A percentile compares a stretch with the other conserved stretches of the same genome.
Conservation (phyloP, 2,888 invertebrate genomes). For the Caenorhabditis drosophilae region DNA sequence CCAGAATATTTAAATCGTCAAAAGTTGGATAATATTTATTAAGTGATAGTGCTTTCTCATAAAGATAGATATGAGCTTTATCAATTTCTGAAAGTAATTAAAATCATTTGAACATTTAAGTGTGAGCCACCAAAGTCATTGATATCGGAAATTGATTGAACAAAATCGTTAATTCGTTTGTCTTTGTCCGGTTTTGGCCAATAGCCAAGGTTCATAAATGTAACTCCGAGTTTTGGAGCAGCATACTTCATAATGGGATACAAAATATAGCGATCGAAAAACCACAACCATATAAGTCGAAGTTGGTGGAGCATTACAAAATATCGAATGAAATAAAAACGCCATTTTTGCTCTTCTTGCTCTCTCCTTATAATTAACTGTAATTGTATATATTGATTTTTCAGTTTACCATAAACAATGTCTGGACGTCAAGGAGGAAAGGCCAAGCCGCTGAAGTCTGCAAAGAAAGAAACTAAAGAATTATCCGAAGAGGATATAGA, state of each 20-base stretch:
- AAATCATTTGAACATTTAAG: not conserved
- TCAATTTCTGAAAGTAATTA: constrained; percentile 22
- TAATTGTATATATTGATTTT: constrained; percentile 11
- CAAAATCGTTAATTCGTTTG: constrained; percentile 7
- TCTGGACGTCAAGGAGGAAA: constrained; percentile 68
- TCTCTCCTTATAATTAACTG: not conserved
- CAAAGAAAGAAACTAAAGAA: constrained; percentile 62
- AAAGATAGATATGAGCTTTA: constrained; percentile 48
- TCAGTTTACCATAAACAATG: constrained; percentile 45
- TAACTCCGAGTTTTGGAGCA: constrained; percentile 40
- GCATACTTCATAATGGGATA: constrained; percentile 52
- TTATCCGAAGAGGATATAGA: constrained; percentile 63
- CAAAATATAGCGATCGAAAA: constrained; percentile 55
- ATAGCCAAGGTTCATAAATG: constrained; percentile 62
- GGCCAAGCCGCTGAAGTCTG: constrained; percentile 64
- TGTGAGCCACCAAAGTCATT: not conserved
- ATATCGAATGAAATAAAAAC: too few relatives aligned
- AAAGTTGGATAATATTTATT: constrained; percentile 54
- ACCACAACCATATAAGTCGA: constrained; percentile 41
- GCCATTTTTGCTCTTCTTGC: too few relatives aligned
- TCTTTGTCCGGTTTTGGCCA: constrained; percentile 26
- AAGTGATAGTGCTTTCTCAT: constrained; percentile 57
- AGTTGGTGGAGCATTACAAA: constrained; percentile 10
- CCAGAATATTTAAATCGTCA: constrained; percentile 40
- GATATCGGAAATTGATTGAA: constrained; percentile 1